Evolutionary conservation across 2,888 invertebrate species (phyloP).

Genomic region (Antheraea assamensis): DNA sequence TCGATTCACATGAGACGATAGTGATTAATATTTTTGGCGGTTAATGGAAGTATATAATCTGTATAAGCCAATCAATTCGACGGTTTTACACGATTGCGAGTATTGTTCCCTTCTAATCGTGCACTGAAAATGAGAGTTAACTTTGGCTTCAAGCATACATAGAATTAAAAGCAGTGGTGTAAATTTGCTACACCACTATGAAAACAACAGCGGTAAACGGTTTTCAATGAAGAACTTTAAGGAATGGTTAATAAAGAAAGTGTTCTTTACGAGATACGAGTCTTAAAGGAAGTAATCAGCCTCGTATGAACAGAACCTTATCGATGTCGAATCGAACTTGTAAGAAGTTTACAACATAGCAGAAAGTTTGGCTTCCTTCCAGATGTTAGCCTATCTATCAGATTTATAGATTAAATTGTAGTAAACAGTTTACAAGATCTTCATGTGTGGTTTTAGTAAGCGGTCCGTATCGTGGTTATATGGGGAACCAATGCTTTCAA

Average conservation of each 20-base stretch:
- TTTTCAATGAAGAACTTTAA: neutral
- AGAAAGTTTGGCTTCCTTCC: slow-evolving; percentile 12
- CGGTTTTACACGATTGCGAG: too few relatives aligned
- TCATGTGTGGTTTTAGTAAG: neutral
- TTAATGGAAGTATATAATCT: too few relatives aligned
- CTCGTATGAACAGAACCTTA: neutral
- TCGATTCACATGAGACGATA: too few relatives aligned
- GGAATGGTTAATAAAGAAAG: neutral
- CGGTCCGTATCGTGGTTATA: neutral
- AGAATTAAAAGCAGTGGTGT: too few relatives aligned
- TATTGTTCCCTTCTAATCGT: too few relatives aligned
- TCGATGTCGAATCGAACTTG: neutral
- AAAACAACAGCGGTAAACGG: neutral
- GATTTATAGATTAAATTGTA: neutral
- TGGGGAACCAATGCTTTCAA: too few relatives aligned
- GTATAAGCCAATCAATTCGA: too few relatives aligned
- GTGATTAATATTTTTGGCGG: too few relatives aligned
- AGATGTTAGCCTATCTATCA: neutral
- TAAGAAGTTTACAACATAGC: slow-evolving; percentile 9
- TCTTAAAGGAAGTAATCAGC: neutral
- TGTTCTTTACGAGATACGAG: neutral
- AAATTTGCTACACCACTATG: neutral
- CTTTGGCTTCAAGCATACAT: too few relatives aligned
- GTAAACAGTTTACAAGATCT: neutral
- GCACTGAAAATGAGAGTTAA: too few relatives aligned